Evolutionary conservation across 2,797 vertebrate genomes (phyloP), one percentile per base, ranked within the genome.

Genomic region (Benthosema pterotum): DNA sequence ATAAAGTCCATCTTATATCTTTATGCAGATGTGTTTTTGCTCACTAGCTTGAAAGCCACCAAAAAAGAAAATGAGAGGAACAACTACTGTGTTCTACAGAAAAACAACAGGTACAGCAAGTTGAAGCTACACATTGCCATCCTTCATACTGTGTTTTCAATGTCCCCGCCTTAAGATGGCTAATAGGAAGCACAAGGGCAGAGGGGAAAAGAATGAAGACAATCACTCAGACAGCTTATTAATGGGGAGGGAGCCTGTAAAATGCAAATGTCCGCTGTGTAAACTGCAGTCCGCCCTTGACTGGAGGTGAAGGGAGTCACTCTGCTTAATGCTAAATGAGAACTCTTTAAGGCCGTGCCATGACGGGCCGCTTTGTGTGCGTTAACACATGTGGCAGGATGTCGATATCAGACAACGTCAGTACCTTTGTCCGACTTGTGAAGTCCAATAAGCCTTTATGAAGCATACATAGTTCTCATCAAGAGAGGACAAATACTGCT

Each of bases 221-320:
- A 70, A 83, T 79, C 78, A 82, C 63, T 70, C 60, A 56, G 71
- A 80, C 68, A 69, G 71, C 67, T 82, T 87, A 83, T 85, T 84
- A 90, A 84, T 65, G 69, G 69, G 45, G 22, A 47, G 72, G 45
- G 22, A 47, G 72, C 66, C 78, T 77, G 75, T 79, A 76, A 86
- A 89, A 89, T 84, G 79, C 72, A 82, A 89, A 91, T 87, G 66
- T 71, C 69, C 70, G 65, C 59, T 67, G 73, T 77, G 77, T 83
- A 87, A 90, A 88, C 82, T 76, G 76, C 60, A 58, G 67, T 57
- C 58, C 47, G 87, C 84, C 86, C 89, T 90, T 90, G 86, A 72
- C 67, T 77, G 64, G 87, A 88, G 87, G 90, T 85, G 84, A 88
- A 76, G 72, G 69, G 78, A 88, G 86, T 87, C 83, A 78, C 82